Evolutionary conservation across 1,140 invertebrate genomes (phyloP).

Genomic region (Colletes gigas): DNA sequence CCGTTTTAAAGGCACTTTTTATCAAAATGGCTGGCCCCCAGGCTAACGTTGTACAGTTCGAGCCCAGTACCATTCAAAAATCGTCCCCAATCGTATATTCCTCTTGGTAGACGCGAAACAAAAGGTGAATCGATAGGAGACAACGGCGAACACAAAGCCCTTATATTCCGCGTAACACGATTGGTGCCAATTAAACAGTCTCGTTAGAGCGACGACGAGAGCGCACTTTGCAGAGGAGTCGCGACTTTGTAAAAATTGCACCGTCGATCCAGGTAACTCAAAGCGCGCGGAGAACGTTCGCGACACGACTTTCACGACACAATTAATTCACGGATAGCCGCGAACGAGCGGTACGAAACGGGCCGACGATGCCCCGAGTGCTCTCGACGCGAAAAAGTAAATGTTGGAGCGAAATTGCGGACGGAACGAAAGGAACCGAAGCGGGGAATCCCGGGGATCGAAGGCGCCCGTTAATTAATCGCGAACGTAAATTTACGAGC

Average conservation of each 20-base stretch:
- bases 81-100: no score
- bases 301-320: conserved; percentile 31
- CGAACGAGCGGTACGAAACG: background rate
- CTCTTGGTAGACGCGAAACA: conserved; percentile 5
- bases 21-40: no score
- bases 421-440: background rate
- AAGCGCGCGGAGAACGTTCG: conserved; percentile 35
- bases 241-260: conserved; percentile 26
- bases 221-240: conserved; percentile 15
- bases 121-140: conserved; percentile 36
- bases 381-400: conserved; percentile 11
- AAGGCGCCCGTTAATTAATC: conserved; percentile 21
- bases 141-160: background rate
- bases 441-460: background rate
- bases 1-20: no score
- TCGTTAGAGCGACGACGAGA: conserved; percentile 10
- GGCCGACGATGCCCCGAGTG: background rate
- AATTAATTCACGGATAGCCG: conserved; percentile 24
- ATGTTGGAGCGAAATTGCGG: background rate
- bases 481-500: background rate
- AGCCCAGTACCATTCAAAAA: no score
- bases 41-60: no score
- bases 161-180: conserved; percentile 14
- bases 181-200: conserved; percentile 45
- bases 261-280: background rate